Evolutionary conservation across 2,797 vertebrate species (phyloP).

Genomic region (Borostomias antarcticus): DNA sequence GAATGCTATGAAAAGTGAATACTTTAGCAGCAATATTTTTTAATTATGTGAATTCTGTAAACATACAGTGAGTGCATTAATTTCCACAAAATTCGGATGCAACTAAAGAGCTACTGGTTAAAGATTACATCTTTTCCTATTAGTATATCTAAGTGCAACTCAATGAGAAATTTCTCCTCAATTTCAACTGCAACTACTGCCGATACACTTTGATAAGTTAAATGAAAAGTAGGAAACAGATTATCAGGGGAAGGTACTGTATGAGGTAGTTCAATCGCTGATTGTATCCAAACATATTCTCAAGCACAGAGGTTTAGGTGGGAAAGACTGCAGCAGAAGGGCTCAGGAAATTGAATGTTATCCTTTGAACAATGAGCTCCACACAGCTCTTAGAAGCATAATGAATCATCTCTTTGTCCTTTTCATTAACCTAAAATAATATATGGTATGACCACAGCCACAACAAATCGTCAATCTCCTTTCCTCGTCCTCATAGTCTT

Average conservation of each 20-base stretch:
- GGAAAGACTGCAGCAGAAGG: constrained; percentile 5
- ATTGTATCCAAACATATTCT: background rate
- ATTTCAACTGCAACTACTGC: constrained; percentile 7
- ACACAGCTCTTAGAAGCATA: constrained; percentile 31
- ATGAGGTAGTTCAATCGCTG: background rate
- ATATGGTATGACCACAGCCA: constrained; percentile 30
- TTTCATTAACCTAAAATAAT: constrained; percentile 50
- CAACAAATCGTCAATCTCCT: constrained; percentile 42
- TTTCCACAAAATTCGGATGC: too few species aligned
- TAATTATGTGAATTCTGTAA: too few species aligned
- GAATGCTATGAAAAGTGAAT: too few species aligned
- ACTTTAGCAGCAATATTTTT: too few species aligned
- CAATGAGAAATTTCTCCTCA: too few species aligned
- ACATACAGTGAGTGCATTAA: too few species aligned
- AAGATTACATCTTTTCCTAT: too few species aligned
- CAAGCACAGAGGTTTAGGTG: constrained; percentile 8
- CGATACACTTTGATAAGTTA: too few species aligned
- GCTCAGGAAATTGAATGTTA: constrained; percentile 52
- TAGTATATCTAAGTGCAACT: too few species aligned
- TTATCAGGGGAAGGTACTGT: background rate
- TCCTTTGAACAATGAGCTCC: constrained; percentile 41
- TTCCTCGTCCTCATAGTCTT: constrained; percentile 34
- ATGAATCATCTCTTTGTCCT: constrained; percentile 31
- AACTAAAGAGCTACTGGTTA: too few species aligned
- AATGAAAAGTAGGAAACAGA: background rate